Percentiles rank a stretch among this genome's conserved stretches.
Conservation (phyloP, 2,113 vertebrate genomes). For the Bos javanicus region DNA sequence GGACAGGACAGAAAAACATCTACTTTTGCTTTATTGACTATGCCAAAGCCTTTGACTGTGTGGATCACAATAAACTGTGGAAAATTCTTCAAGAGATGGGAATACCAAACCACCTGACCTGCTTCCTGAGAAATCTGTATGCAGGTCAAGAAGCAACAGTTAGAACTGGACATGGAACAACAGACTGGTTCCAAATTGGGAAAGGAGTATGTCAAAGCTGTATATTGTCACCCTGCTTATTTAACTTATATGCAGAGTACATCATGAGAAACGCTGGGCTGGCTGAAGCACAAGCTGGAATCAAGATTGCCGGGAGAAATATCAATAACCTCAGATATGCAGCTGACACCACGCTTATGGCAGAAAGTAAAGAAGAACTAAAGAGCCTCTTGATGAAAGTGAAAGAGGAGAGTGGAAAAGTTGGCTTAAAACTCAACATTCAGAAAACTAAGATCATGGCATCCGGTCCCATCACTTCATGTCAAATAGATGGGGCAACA, state of each 20-base stretch:
- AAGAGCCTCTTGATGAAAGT: not conserved
- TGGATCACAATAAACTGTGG: not conserved
- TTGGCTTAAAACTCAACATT: not conserved
- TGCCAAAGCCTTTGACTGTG: not conserved
- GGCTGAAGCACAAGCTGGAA: not conserved
- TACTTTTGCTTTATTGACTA: not conserved
- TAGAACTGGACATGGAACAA: no score
- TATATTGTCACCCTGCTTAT: no score
- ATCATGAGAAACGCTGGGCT: not conserved
- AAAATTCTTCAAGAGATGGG: no score
- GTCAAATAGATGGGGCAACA: not conserved
- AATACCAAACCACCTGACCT: no score
- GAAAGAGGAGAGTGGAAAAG: not conserved
- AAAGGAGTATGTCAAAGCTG: no score
- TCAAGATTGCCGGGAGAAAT: not conserved
- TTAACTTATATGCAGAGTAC: not conserved
- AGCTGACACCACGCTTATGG: not conserved
- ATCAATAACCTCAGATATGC: not conserved
- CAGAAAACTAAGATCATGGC: not conserved
- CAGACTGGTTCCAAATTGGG: no score
- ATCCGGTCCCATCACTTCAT: not conserved
- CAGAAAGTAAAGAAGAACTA: not conserved
- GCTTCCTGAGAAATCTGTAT: no score
- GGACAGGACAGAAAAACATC: not conserved
- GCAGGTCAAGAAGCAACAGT: no score